phyloP scores from a whole-genome alignment of 2,113 vertebrate species.

The human region GRCh38 chrX:120426501-120427000 shows the following conservation, averaged over 20 bases:
- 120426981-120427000: conserved; percentile 42
- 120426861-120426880: conserved; percentile 42
- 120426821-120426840: conserved; percentile 36
- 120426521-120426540: conserved; percentile 39
- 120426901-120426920: conserved; percentile 1
- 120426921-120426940: not conserved
- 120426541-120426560: conserved; percentile 53
- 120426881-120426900: not conserved
- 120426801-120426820: conserved; percentile 31
- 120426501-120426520: conserved; percentile 65
- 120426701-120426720: conserved; percentile 51
- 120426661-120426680: conserved; percentile 40
- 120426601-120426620: conserved; percentile 45
- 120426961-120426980: conserved; percentile 44
- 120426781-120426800: conserved; percentile 33
- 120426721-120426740: conserved; percentile 53
- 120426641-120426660: conserved; percentile 44
- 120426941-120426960: not conserved
- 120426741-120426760: conserved; percentile 36
- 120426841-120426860: not conserved
- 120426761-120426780: conserved; percentile 34
- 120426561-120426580: conserved; percentile 28
- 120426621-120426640: conserved; percentile 18
- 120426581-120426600: not conserved
- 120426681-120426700: conserved; percentile 50